These are phyloP conservation scores for Carapus acus DNA, from an alignment of 2,797 vertebrate genomes.

Conservation along the genomic window DNA sequence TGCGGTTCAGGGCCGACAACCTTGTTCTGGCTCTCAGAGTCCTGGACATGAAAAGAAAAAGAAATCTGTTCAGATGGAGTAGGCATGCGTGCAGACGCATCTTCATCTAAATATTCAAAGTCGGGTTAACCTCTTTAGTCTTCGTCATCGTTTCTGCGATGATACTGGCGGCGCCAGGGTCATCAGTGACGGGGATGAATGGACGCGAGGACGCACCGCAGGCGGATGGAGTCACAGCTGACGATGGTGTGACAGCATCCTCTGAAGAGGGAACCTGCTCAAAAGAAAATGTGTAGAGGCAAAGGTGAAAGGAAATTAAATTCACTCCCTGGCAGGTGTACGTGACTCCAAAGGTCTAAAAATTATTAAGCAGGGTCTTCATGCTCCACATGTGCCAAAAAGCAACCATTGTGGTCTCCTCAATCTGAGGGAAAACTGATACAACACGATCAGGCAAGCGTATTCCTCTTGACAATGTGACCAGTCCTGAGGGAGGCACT, in stretches of 20 bases:
- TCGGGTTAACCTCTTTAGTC: constrained; percentile 85
- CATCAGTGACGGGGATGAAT: constrained; percentile 97
- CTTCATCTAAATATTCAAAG: neutral
- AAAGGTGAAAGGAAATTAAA: too few relatives aligned
- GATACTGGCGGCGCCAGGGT: constrained; percentile 97
- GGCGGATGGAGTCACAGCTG: constrained; percentile 91
- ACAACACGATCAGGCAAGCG: constrained; percentile 1
- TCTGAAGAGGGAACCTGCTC: constrained; percentile 82
- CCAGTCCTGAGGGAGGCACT: constrained; percentile 4
- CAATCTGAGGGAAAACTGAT: too few relatives aligned
- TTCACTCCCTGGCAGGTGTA: too few relatives aligned
- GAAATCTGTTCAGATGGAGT: neutral
- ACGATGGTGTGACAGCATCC: constrained; percentile 87
- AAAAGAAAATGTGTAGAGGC: neutral
- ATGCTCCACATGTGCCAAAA: too few relatives aligned
- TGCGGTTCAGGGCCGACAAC: constrained; percentile 88
- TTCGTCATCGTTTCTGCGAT: constrained; percentile 99
- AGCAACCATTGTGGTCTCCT: too few relatives aligned
- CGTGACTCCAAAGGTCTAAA: too few relatives aligned
- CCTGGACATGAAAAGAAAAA: constrained; percentile 64
- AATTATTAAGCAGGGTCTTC: too few relatives aligned
- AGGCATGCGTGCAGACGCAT: neutral
- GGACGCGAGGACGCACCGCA: constrained; percentile 88
- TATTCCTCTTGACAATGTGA: constrained; percentile 1
- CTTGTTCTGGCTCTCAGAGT: constrained; percentile 91